Conservation (phyloP, 1,140 invertebrate species). For the Drosophila sucinea region DNA sequence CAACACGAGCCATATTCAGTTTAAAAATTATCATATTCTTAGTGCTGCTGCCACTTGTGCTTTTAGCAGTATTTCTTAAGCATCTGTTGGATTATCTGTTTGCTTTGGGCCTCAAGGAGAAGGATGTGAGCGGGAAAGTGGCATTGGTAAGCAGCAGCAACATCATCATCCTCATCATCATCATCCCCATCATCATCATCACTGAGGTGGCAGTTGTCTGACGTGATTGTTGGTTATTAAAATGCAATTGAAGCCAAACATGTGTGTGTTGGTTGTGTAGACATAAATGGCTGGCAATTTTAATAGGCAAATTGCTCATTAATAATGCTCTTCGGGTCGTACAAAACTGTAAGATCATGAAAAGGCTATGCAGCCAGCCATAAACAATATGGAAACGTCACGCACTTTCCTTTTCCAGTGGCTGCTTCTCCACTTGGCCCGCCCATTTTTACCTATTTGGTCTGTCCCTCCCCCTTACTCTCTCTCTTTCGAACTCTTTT, state of each 20-base stretch:
- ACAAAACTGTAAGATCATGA: slow-evolving; percentile 31
- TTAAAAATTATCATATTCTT: slow-evolving; percentile 70
- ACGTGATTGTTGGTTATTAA: slow-evolving; percentile 4
- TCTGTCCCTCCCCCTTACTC: slow-evolving; percentile 35
- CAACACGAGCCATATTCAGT: slow-evolving; percentile 69
- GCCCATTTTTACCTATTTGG: slow-evolving; percentile 19
- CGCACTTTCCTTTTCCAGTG: slow-evolving; percentile 69
- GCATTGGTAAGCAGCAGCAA: slow-evolving; percentile 66
- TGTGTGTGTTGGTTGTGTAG: neutral
- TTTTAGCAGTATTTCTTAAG: slow-evolving; percentile 72
- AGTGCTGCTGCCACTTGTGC: slow-evolving; percentile 62
- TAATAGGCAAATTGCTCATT: slow-evolving; percentile 31
- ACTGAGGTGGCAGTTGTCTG: slow-evolving; percentile 5
- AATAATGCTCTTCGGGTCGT: slow-evolving; percentile 23
- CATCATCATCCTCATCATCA: neutral
- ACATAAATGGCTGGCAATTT: slow-evolving; percentile 17
- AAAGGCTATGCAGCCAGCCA: slow-evolving; percentile 23
- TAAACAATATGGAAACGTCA: slow-evolving; percentile 38
- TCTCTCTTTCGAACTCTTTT: neutral
- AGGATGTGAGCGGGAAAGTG: slow-evolving; percentile 79
- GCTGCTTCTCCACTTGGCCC: slow-evolving; percentile 18
- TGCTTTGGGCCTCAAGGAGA: slow-evolving; percentile 66
- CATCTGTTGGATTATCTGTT: slow-evolving; percentile 79
- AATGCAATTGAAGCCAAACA: slow-evolving; percentile 1
- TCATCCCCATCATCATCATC: neutral